Percentiles rank a stretch among this genome's conserved stretches.
These are phyloP conservation scores for Diacarnus erythraeanus DNA, from an alignment of 37 sponge, comb jelly and placozoan genomes.

Conservation along the genomic window DNA sequence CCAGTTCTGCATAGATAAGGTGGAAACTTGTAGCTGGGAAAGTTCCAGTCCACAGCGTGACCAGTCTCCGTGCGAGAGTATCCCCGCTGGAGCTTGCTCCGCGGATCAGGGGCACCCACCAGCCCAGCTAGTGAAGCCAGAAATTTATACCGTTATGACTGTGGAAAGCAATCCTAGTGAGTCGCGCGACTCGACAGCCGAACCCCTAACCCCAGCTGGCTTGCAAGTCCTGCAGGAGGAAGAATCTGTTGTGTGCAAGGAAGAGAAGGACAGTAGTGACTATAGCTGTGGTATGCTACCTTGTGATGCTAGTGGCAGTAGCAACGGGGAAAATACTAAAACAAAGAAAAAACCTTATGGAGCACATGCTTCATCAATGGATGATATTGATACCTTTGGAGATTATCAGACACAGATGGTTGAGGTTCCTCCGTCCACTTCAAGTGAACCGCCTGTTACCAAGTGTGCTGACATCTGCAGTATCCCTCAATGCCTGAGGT, in stretches of 20 bases:
- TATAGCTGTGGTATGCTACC: neutral
- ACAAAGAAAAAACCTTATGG: neutral
- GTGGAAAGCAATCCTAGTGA: neutral
- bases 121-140: neutral
- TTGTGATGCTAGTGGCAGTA: neutral
- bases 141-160: neutral
- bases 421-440: neutral
- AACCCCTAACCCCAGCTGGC: neutral
- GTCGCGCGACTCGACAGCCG: neutral
- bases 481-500: neutral
- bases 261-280: neutral
- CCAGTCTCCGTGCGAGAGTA: neutral
- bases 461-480: neutral
- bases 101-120: neutral
- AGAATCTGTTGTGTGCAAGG: neutral
- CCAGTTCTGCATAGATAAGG: neutral
- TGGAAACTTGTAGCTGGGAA: constrained; percentile 21
- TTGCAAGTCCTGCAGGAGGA: neutral
- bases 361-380: neutral
- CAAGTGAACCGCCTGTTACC: neutral
- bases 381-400: neutral
- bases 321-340: neutral
- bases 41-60: neutral
- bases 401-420: neutral
- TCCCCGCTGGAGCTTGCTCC: neutral